Conservation (phyloP, 1,140 invertebrate genomes). For the Papilio machaon region DNA sequence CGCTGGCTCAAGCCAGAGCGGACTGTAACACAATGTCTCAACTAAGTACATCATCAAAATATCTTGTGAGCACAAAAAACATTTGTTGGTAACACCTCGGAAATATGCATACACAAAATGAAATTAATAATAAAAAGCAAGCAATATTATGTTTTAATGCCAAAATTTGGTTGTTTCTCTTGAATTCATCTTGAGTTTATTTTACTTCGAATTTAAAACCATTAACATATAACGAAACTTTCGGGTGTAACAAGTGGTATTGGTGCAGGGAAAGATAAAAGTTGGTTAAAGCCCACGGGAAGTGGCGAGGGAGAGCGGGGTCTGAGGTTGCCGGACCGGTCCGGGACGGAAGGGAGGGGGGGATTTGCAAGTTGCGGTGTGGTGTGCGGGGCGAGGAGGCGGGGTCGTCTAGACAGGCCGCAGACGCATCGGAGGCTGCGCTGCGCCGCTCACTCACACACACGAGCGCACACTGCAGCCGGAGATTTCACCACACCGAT, state of each 20-base stretch:
- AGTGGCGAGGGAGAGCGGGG: constrained; percentile 41
- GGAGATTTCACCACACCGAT: constrained; percentile 55
- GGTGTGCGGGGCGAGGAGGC: constrained; percentile 44
- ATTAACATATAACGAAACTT: neutral
- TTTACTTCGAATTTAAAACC: neutral
- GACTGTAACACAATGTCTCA: constrained; percentile 3
- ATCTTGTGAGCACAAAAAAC: neutral
- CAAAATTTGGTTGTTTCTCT: neutral
- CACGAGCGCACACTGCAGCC: constrained; percentile 61
- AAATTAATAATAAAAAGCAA: neutral
- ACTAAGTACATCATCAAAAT: neutral
- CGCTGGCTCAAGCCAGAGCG: neutral
- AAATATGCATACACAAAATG: neutral
- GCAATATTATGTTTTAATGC: neutral
- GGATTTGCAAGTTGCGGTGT: constrained; percentile 18
- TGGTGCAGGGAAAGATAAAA: neutral
- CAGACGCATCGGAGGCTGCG: constrained; percentile 79
- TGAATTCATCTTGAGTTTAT: neutral
- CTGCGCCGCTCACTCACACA: constrained; percentile 63
- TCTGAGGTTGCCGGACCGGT: constrained; percentile 29
- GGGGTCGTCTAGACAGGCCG: constrained; percentile 77
- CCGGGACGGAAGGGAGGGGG: constrained; percentile 26
- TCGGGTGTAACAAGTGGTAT: neutral
- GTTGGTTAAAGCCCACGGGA: constrained; percentile 27
- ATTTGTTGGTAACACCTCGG: neutral